Evolutionary conservation across 2,888 invertebrate genomes (phyloP).

Genomic region (Theretra japonica): DNA sequence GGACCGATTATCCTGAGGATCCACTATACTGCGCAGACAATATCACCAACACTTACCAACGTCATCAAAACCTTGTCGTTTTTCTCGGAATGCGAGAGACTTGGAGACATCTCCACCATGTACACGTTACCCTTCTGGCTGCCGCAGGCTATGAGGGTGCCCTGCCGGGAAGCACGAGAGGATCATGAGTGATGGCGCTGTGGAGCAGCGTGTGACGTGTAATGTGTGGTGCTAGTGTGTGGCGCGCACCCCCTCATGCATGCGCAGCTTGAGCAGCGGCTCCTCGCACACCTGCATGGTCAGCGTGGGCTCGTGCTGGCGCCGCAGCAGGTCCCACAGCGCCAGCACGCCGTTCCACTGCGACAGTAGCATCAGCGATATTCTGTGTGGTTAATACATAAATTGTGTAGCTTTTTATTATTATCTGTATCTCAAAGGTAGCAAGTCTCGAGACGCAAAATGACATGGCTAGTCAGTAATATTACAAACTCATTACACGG

Average conservation of each 20-base stretch:
- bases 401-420: no score
- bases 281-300: conserved; percentile 78
- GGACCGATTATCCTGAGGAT: background rate
- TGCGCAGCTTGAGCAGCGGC: conserved; percentile 80
- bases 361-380: conserved; percentile 92
- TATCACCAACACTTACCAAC: conserved; percentile 78
- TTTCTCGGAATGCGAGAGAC: conserved; percentile 86
- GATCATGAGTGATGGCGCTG: background rate
- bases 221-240: background rate
- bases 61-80: conserved; percentile 90
- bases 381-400: conserved; percentile 68
- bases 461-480: no score
- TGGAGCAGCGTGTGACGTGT: no score
- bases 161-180: conserved; percentile 60
- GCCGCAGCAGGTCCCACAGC: conserved; percentile 94
- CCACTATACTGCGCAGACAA: no score
- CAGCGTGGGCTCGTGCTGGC: conserved; percentile 90
- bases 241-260: conserved; percentile 61
- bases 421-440: no score
- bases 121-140: conserved; percentile 89
- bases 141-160: conserved; percentile 89
- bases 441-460: no score
- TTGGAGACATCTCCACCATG: conserved; percentile 90
- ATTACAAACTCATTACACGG: no score
- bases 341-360: conserved; percentile 92